These are phyloP conservation scores for Cryptophagus acutangulus DNA, from an alignment of 2,888 invertebrate species.

Conservation along the genomic window DNA sequence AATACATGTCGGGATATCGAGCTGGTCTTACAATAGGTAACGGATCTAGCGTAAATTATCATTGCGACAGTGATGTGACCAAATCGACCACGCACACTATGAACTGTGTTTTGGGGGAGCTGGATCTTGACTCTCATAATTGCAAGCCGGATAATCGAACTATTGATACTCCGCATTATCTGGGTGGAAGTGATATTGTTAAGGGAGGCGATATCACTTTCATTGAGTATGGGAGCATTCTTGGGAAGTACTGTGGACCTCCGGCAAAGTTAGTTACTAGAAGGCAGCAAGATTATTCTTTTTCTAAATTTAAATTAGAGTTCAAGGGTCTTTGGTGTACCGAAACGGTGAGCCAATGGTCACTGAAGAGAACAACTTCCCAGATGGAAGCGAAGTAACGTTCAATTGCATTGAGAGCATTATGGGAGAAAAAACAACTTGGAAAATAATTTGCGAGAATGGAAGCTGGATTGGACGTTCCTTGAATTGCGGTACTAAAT, in stretches of 20 bases:
- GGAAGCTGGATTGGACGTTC: conserved; percentile 81
- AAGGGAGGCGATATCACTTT: conserved; percentile 58
- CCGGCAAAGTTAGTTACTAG: conserved; percentile 58
- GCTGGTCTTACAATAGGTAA: conserved; percentile 77
- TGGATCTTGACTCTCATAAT: conserved; percentile 55
- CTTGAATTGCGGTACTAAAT: conserved; percentile 71
- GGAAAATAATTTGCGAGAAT: conserved; percentile 81
- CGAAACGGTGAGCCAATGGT: conserved; percentile 66
- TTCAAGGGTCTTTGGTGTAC: conserved; percentile 73
- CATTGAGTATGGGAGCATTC: conserved; percentile 47
- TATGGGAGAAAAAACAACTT: conserved; percentile 76
- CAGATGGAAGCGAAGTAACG: conserved; percentile 77
- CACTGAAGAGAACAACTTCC: conserved; percentile 63
- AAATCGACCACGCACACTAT: conserved; percentile 56
- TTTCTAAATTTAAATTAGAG: conserved; percentile 47
- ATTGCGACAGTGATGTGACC: conserved; percentile 57
- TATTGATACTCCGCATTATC: conserved; percentile 41
- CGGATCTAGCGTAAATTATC: conserved; percentile 70
- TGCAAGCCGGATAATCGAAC: conserved; percentile 42
- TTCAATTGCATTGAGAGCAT: conserved; percentile 79
- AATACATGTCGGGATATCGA: conserved; percentile 73
- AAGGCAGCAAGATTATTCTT: background rate
- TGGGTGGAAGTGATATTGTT: conserved; percentile 47
- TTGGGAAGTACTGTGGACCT: conserved; percentile 56
- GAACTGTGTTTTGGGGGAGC: conserved; percentile 60